Percentiles rank a stretch among this genome's conserved stretches.
Conservation (phyloP, 2,797 vertebrate species). For the Phoeniculus purpureus region DNA sequence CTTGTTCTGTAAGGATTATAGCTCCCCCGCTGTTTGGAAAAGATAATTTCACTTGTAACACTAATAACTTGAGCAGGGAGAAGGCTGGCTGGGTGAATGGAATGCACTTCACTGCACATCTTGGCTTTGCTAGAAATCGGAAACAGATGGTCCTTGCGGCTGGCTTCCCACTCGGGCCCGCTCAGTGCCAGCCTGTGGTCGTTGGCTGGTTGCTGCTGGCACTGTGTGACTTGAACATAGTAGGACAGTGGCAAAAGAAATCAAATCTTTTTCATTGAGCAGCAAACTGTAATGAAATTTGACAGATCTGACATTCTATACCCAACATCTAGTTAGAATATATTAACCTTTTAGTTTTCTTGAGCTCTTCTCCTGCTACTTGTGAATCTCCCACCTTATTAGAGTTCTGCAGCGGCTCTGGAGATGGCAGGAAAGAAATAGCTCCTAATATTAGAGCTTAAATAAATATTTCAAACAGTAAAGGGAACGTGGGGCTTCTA, state of each 20-base stretch:
- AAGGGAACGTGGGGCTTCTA: neutral
- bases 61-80: constrained; percentile 83
- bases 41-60: constrained; percentile 88
- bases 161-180: constrained; percentile 84
- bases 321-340: constrained; percentile 86
- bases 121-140: constrained; percentile 87
- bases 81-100: constrained; percentile 80
- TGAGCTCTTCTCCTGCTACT: constrained; percentile 74
- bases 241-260: constrained; percentile 88
- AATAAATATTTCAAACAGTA: neutral
- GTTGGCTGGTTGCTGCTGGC: constrained; percentile 89
- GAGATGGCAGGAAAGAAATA: neutral
- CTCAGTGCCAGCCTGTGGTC: constrained; percentile 88
- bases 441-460: neutral
- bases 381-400: constrained; percentile 70
- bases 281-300: constrained; percentile 86
- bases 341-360: constrained; percentile 87
- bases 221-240: constrained; percentile 85
- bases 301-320: constrained; percentile 89
- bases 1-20: constrained; percentile 81
- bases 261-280: constrained; percentile 85
- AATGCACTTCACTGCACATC: constrained; percentile 86
- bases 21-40: constrained; percentile 85
- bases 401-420: constrained; percentile 9
- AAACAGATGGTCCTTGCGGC: constrained; percentile 95